These are phyloP conservation scores for Ibycter americanus DNA, from an alignment of 2,797 vertebrate genomes.

Conservation along the genomic window DNA sequence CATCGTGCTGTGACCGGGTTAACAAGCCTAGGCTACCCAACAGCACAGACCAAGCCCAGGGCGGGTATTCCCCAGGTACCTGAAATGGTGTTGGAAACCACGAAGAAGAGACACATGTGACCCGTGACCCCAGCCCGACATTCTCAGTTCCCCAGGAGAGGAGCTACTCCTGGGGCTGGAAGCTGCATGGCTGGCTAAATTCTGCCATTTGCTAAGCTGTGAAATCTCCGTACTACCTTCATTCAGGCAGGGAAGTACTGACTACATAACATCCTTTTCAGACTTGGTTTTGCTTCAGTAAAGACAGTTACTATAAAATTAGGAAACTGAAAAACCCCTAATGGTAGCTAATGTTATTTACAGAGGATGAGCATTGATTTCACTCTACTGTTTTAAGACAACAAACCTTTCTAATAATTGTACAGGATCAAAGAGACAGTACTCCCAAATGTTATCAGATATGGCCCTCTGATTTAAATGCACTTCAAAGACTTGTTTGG, in stretches of 20 bases:
- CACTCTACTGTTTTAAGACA: background rate
- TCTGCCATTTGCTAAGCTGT: background rate
- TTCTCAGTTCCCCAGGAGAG: background rate
- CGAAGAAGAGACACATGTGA: accelerated
- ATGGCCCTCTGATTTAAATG: background rate
- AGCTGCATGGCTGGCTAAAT: background rate
- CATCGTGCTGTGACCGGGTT: background rate
- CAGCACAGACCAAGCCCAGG: background rate
- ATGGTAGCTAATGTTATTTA: background rate
- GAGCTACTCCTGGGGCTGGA: background rate
- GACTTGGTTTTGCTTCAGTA: background rate
- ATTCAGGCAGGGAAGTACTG: background rate
- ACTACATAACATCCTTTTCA: background rate
- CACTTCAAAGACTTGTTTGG: background rate
- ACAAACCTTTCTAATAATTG: background rate
- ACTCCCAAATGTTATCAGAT: background rate
- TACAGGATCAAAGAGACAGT: background rate
- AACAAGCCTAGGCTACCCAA: background rate
- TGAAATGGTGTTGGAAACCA: background rate
- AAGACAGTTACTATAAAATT: background rate
- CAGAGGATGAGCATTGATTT: background rate
- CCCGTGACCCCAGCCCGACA: background rate
- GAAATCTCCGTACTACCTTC: background rate
- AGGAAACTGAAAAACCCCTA: background rate
- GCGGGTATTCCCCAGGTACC: background rate